Percentiles rank a stretch among this genome's conserved stretches.
Evolutionary conservation across 92 coral and sea anemone species (phyloP).

Genomic region (Parazoanthus swiftii): DNA sequence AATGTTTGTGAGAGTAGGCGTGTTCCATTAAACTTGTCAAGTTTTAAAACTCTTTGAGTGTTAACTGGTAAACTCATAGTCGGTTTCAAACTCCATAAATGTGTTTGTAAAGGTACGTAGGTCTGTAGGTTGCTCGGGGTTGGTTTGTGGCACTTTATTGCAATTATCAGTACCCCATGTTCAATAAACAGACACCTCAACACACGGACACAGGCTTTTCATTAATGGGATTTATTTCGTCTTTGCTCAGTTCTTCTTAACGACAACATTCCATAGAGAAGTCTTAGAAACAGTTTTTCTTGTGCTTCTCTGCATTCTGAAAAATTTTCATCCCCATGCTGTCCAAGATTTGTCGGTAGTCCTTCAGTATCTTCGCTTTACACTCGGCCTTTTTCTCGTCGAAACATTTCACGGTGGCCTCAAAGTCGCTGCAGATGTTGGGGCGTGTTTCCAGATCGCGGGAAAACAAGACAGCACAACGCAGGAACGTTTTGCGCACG

Average conservation of each 20-base stretch:
- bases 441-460: slow-evolving; percentile 5
- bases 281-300: slow-evolving; percentile 2
- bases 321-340: slow-evolving; percentile 1
- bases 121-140: too few species aligned
- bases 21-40: too few species aligned
- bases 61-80: too few species aligned
- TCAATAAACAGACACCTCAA: too few species aligned
- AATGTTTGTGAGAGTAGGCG: too few species aligned
- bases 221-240: too few species aligned
- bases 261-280: not conserved
- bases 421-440: slow-evolving; percentile 26
- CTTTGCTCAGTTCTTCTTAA: not conserved
- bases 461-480: slow-evolving; percentile 26
- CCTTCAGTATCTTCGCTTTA: slow-evolving; percentile 1
- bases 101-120: too few species aligned
- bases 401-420: slow-evolving; percentile 30
- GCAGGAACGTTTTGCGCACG: not conserved
- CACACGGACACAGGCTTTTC: not conserved
- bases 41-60: too few species aligned
- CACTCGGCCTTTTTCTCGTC: not conserved
- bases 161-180: too few species aligned
- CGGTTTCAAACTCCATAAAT: too few species aligned
- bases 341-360: slow-evolving; percentile 19
- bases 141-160: too few species aligned
- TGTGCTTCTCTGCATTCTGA: not conserved